phyloP scores from a whole-genome alignment of 2,797 vertebrate species.

The Rhinogobio ventralis region DNA sequence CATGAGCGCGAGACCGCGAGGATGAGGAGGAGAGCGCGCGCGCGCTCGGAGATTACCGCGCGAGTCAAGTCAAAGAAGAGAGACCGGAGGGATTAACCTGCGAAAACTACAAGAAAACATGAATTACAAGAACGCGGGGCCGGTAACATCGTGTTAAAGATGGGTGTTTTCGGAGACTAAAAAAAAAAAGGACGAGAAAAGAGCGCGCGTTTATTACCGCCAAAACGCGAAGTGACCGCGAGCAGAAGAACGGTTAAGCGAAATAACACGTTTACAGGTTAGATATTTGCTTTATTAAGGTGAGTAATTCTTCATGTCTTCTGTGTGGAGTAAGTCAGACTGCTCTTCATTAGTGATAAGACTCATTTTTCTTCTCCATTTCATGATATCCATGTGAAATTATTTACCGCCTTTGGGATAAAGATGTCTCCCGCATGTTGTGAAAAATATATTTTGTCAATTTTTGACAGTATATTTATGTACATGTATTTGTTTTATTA shows the following conservation, averaged over 20 bases:
- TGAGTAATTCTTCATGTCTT: not conserved
- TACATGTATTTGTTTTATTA: not conserved
- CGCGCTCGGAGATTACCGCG: slow-evolving; percentile 69
- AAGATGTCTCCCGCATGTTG: not conserved
- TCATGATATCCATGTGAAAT: not conserved
- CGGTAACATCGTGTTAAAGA: not conserved
- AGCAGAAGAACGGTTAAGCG: not conserved
- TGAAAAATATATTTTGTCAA: not conserved
- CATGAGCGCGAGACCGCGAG: slow-evolving; percentile 34
- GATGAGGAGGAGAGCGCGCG: slow-evolving; percentile 52
- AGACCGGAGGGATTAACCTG: slow-evolving; percentile 68
- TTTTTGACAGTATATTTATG: not conserved
- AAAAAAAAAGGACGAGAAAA: not conserved
- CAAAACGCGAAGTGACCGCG: not conserved
- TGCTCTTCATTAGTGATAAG: not conserved
- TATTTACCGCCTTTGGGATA: not conserved
- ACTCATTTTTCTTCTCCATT: not conserved
- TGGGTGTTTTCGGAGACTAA: not conserved
- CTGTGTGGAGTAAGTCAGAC: not conserved
- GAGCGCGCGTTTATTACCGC: not conserved
- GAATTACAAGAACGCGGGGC: not conserved
- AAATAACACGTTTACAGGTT: not conserved
- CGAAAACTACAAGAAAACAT: slow-evolving; percentile 36
- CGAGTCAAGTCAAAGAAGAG: slow-evolving; percentile 34
- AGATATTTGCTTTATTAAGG: not conserved